Evolutionary conservation across 2,113 vertebrate genomes (phyloP), one percentile per base, ranked within the genome.

Genomic region (Passer montanus): DNA sequence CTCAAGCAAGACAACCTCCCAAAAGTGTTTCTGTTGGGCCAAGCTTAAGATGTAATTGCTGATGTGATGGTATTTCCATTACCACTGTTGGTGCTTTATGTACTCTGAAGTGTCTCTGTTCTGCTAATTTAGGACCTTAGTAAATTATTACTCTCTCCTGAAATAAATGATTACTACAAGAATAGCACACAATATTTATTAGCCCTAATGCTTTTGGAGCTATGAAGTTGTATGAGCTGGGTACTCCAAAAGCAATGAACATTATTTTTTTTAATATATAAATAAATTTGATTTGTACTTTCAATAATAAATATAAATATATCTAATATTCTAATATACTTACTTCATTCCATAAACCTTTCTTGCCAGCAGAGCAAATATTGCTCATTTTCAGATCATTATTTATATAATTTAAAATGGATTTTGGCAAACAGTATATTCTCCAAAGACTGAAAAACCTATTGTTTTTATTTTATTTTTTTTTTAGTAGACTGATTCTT

Each of bases 351-450:
- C 90, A 66, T 39, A 77, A 95, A 72, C 1, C 27, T 47, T 87
- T 80, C 22, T 62, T 79, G 41, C n/a, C 49, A 90, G 46, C 39
- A 66, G 19, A 92, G 27, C 18, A 73, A 87, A 72, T 33, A 73
- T 63, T 41, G 44, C 72, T 90, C 4, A 47, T 90, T 95, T 96
- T 88, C 60, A 87, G 53, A 90, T 87, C n/a, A 53, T 79, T 92
- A 49, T 89, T 85, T 84, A 49, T 11, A 62, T 60, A 18, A 75
- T 10, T 92, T 63, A 13, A 91, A 95, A 64, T 67, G 35, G 77
- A 72, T 91, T 95, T 95, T 80, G 60, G 87, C 85, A 87, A 94
- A 69, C 28, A 86, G 46, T 39, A 27, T 30, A 46, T 62, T 80
- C 72, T 94, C 58, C 28, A 83, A 92, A 84, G 52, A 69, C 3